These are phyloP conservation scores for Odontocerum albicorne DNA, from an alignment of 2,888 invertebrate genomes.

Conservation along the genomic window DNA sequence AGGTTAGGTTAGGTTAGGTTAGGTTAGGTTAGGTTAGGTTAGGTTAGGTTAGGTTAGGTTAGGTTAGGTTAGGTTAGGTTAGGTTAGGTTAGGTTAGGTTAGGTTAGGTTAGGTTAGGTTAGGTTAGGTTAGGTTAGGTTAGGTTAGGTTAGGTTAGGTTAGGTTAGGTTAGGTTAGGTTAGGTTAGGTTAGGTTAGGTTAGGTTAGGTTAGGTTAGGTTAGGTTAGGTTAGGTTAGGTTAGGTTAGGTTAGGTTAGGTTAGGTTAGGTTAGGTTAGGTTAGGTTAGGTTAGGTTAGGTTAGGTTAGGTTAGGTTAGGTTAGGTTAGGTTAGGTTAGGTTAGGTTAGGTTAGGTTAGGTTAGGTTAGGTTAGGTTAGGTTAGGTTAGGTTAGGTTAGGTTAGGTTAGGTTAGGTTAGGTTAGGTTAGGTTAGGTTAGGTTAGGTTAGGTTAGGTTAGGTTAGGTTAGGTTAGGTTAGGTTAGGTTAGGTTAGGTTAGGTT, in stretches of 20 bases:
- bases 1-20: slow-evolving; percentile 11
- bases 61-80: slow-evolving; percentile 14
- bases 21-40: slow-evolving; percentile 13
- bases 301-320: slow-evolving; percentile 14
- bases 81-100: slow-evolving; percentile 14
- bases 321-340: slow-evolving; percentile 14
- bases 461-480: slow-evolving; percentile 13
- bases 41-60: slow-evolving; percentile 14
- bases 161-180: slow-evolving; percentile 14
- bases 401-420: slow-evolving; percentile 11
- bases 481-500: slow-evolving; percentile 21
- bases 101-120: slow-evolving; percentile 14
- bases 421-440: slow-evolving; percentile 8
- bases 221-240: slow-evolving; percentile 14
- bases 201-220: slow-evolving; percentile 14
- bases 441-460: slow-evolving; percentile 11
- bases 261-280: slow-evolving; percentile 14
- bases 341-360: slow-evolving; percentile 14
- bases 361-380: slow-evolving; percentile 14
- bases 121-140: slow-evolving; percentile 14
- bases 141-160: slow-evolving; percentile 14
- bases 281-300: slow-evolving; percentile 14
- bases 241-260: slow-evolving; percentile 14
- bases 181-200: slow-evolving; percentile 14
- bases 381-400: slow-evolving; percentile 14